These are phyloP conservation scores for Halichoeres trimaculatus DNA, from an alignment of 2,113 vertebrate species.

Conservation along the genomic window DNA sequence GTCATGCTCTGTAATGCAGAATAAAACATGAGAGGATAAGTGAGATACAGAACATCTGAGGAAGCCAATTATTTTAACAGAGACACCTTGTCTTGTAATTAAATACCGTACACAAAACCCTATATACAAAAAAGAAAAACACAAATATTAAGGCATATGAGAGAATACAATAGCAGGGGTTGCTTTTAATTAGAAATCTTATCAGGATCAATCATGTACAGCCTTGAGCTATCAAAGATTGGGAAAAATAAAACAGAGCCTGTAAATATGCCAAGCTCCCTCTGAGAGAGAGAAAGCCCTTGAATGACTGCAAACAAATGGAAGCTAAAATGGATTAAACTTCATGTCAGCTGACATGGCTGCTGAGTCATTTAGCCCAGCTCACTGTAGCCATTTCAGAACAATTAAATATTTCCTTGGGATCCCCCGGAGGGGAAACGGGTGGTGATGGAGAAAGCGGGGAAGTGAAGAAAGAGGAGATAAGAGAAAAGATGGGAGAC, in stretches of 20 bases:
- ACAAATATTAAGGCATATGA: slow-evolving; percentile 26
- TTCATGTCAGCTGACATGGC: slow-evolving; percentile 40
- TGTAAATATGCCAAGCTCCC: slow-evolving; percentile 13
- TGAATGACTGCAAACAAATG: slow-evolving; percentile 56
- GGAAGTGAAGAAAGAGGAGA: slow-evolving; percentile 15
- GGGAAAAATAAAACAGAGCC: slow-evolving; percentile 22
- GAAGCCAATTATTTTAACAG: neutral
- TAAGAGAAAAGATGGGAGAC: slow-evolving; percentile 7
- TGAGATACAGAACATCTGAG: slow-evolving; percentile 11
- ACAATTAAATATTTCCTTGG: slow-evolving; percentile 60
- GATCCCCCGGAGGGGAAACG: slow-evolving; percentile 19
- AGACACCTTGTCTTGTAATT: neutral
- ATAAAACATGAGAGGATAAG: slow-evolving; percentile 61
- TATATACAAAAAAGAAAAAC: slow-evolving; percentile 7
- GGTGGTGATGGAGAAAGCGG: slow-evolving; percentile 4
- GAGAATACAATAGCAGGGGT: slow-evolving; percentile 5
- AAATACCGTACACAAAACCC: neutral
- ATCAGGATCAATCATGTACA: slow-evolving; percentile 25
- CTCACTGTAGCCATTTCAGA: slow-evolving; percentile 55
- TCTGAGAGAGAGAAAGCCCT: slow-evolving; percentile 27
- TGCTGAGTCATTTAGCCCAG: slow-evolving; percentile 60
- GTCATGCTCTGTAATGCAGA: slow-evolving; percentile 92
- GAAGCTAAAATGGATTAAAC: slow-evolving; percentile 39
- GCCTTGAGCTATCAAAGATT: slow-evolving; percentile 37
- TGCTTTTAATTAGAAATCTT: slow-evolving; percentile 41